phyloP scores from a whole-genome alignment of 2,797 vertebrate species.

The Tinamus major region DNA sequence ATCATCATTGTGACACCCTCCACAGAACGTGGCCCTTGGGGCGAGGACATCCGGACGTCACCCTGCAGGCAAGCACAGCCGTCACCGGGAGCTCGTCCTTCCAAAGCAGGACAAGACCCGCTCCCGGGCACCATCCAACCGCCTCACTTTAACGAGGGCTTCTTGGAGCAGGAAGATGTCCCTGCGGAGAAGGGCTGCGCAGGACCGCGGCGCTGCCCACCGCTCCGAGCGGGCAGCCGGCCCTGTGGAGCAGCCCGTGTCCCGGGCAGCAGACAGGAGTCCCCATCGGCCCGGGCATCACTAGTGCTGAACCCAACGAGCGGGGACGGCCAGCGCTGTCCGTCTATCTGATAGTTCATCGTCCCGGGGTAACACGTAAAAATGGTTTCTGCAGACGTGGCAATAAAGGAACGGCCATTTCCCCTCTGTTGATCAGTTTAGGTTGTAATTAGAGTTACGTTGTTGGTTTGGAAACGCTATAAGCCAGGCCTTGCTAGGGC shows the following conservation, averaged over 20 bases:
- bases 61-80: neutral
- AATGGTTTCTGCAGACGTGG: neutral
- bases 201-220: neutral
- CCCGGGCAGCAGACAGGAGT: no score
- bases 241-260: fast-evolving
- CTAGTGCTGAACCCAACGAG: neutral
- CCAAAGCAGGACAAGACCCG: no score
- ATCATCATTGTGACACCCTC: no score
- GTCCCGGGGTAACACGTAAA: neutral
- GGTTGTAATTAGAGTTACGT: neutral
- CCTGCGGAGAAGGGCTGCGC: neutral
- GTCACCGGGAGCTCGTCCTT: neutral
- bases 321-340: neutral
- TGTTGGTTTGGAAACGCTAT: neutral
- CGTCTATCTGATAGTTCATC: neutral
- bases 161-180: neutral
- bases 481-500: neutral
- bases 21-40: neutral
- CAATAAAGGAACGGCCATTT: neutral
- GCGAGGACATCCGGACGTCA: neutral
- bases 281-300: neutral
- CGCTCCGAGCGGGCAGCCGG: neutral
- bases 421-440: neutral
- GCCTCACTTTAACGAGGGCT: neutral
- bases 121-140: neutral